Conservation (phyloP, 2,797 vertebrate species). For the Myripristis jacobus region DNA sequence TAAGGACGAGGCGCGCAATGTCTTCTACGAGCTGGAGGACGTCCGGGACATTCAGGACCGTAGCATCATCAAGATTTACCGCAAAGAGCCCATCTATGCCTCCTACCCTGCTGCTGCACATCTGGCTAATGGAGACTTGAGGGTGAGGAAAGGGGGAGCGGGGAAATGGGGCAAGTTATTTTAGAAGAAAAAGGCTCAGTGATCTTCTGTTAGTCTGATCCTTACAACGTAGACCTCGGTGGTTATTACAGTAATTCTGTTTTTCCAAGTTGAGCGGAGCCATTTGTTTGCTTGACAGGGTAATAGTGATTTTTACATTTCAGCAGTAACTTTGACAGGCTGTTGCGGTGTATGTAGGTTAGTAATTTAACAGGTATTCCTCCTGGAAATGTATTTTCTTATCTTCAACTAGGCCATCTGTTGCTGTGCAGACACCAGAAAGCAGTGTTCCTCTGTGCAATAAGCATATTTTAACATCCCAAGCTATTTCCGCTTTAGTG, state of each 20-base stretch:
- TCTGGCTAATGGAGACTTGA: constrained; percentile 95
- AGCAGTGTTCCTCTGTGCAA: constrained; percentile 68
- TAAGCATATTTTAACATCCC: constrained; percentile 69
- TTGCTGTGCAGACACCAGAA: constrained; percentile 69
- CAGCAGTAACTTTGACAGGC: constrained; percentile 59
- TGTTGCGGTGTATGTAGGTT: constrained; percentile 54
- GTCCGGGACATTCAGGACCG: constrained; percentile 98
- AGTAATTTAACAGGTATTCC: constrained; percentile 74
- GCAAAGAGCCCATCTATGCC: constrained; percentile 97
- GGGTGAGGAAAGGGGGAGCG: constrained; percentile 84
- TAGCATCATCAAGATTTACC: constrained; percentile 98
- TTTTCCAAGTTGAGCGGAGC: constrained; percentile 15
- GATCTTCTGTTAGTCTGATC: constrained; percentile 31
- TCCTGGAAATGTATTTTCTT: constrained; percentile 70
- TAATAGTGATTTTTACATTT: constrained; percentile 39
- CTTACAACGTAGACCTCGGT: constrained; percentile 33
- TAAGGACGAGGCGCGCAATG: constrained; percentile 97
- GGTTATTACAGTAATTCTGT: not conserved
- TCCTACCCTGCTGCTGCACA: constrained; percentile 93
- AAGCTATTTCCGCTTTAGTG: constrained; percentile 74
- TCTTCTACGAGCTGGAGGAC: constrained; percentile 98
- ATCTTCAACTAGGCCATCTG: constrained; percentile 78
- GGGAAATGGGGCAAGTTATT: constrained; percentile 13
- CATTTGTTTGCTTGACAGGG: constrained; percentile 15
- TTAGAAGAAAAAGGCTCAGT: constrained; percentile 18